Percentiles rank a stretch among this genome's conserved stretches.
These are phyloP conservation scores for Sebastes aleutianus DNA, from an alignment of 2,797 vertebrate species.

Conservation along the genomic window DNA sequence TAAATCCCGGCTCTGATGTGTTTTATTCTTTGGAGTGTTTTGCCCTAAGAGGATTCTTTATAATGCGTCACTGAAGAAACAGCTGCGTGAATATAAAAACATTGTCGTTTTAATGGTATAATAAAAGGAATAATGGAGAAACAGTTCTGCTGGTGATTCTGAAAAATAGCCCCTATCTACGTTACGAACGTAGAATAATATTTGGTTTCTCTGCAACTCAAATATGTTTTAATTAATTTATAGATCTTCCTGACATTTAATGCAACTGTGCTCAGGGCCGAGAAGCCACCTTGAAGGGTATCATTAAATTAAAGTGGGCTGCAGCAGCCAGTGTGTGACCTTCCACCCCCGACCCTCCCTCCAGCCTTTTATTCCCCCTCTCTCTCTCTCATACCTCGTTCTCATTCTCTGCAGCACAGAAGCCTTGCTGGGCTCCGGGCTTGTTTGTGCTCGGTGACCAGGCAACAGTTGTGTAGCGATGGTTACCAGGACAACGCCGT, in stretches of 20 bases:
- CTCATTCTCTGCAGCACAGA: slow-evolving; percentile 41
- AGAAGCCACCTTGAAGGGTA: slow-evolving; percentile 48
- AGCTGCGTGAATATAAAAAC: slow-evolving; percentile 27
- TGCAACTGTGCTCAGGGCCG: slow-evolving; percentile 3
- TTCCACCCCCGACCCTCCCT: slow-evolving; percentile 50
- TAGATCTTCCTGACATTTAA: slow-evolving; percentile 32
- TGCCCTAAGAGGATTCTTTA: slow-evolving; percentile 38
- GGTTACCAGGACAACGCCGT: slow-evolving; percentile 73
- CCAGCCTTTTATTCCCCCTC: slow-evolving; percentile 41
- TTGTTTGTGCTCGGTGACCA: slow-evolving; percentile 66
- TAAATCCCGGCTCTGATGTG: slow-evolving; percentile 55
- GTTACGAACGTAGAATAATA: slow-evolving; percentile 28
- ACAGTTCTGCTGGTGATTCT: slow-evolving; percentile 3
- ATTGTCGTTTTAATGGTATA: slow-evolving; percentile 38
- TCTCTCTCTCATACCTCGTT: slow-evolving; percentile 33
- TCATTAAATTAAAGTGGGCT: slow-evolving; percentile 60
- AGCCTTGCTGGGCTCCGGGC: slow-evolving; percentile 46
- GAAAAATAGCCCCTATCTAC: neutral
- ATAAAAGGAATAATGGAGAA: slow-evolving; percentile 37
- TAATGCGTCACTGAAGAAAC: slow-evolving; percentile 47
- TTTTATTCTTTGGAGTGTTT: slow-evolving; percentile 49
- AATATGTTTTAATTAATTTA: slow-evolving; percentile 35
- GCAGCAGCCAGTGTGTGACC: slow-evolving; percentile 58
- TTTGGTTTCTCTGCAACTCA: slow-evolving; percentile 10
- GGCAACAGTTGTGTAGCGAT: slow-evolving; percentile 75